phyloP scores from a whole-genome alignment of 2,888 invertebrate species.

The Fissipunctia ypsillon region DNA sequence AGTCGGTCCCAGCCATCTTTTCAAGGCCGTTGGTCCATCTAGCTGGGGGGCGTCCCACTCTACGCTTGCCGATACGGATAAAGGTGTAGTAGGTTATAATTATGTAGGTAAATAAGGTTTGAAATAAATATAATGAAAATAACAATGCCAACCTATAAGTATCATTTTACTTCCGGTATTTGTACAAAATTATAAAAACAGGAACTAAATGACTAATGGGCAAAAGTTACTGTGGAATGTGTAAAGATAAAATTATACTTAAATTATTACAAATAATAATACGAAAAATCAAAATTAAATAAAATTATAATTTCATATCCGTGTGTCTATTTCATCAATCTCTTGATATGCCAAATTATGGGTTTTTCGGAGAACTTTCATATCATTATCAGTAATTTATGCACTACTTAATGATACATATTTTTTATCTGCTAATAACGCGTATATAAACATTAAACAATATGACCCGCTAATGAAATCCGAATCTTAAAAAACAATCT shows the following conservation, averaged over 20 bases:
- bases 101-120: no score
- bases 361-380: slow-evolving; percentile 11
- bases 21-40: no score
- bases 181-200: not conserved
- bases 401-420: not conserved
- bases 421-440: slow-evolving; percentile 43
- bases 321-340: slow-evolving; percentile 20
- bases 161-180: not conserved
- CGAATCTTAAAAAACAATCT: slow-evolving; percentile 9
- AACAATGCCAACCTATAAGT: no score
- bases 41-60: no score
- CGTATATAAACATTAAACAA: slow-evolving; percentile 25
- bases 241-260: slow-evolving; percentile 1
- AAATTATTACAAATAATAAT: slow-evolving; percentile 14
- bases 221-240: not conserved
- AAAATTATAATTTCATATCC: slow-evolving; percentile 25
- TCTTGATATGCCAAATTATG: slow-evolving; percentile 13
- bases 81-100: no score
- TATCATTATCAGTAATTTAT: slow-evolving; percentile 39
- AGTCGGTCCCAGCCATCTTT: no score
- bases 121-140: no score
- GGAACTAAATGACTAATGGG: slow-evolving; percentile 11
- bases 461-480: slow-evolving; percentile 23
- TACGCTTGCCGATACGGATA: no score
- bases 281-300: slow-evolving; percentile 28